Base-by-base conservation (phyloP, 2,888 invertebrate genomes). In the Fragum fragum region DNA sequence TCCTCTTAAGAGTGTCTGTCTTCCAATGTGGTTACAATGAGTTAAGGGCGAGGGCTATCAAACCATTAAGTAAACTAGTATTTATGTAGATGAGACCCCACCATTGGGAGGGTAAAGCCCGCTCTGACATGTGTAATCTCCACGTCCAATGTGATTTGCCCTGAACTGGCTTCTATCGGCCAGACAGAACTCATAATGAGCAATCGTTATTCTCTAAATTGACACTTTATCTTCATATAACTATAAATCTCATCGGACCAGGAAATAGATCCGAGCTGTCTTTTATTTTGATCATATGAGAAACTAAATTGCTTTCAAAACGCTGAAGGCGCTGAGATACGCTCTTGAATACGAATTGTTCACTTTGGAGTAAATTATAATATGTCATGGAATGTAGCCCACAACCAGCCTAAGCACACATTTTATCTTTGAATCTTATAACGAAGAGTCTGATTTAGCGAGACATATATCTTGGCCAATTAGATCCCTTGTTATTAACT, bases 191-290 rank as follows among this genome's bases (percentile, higher is more conserved):
- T 69, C 72, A 76, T 81, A 76, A 76, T 71, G 73, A 74, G 73
- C 76, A 52, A 73, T 76, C 69, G 76, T 76, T 69, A 81, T 81
- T 81, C 69, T 55, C 69, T 32, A 81, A 61, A 70, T 55, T 76
- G 76, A 76, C 81, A 76, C 61, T 81, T 81, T 81, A 81, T 81
- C 81, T 81, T 81, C 73, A 81, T 76, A 77, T 76, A 76, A 69
- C 53, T 73, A 76, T 80, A 80, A 80, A 80, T 21, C 39, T 42
- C 32, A 80, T 80, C 76, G 59, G 52, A 55, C 59, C 28, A 42
- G 68, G 36, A 18, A 29, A 63, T 29, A 29, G 75, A 76, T 76
- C 21, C 42, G 11, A 36, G 42, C 47, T 47, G 47, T 47, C 57
- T 57, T 57, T 57, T 57, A 57, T 26, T 57, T 57, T 57, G 57